Evolutionary conservation across 1,140 invertebrate species (phyloP).

Genomic region (Hyles euphorbiae): DNA sequence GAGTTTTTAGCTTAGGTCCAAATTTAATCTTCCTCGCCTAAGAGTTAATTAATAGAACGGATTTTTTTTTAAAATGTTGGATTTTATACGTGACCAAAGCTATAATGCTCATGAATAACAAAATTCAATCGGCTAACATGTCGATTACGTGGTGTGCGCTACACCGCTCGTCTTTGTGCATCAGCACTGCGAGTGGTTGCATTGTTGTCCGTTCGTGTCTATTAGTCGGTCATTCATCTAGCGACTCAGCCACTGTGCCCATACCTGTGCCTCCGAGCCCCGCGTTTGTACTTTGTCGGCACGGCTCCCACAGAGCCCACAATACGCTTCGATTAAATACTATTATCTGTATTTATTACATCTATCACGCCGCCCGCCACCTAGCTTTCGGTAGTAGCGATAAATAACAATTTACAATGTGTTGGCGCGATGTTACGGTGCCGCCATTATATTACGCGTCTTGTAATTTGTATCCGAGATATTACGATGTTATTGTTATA

Average conservation of each 20-base stretch:
- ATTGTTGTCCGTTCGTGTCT: constrained; percentile 30
- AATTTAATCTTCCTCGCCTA: neutral
- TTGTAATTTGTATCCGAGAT: too few species aligned
- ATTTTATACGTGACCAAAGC: too few species aligned
- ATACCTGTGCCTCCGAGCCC: too few species aligned
- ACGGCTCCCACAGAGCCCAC: constrained; percentile 26
- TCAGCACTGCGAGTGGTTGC: constrained; percentile 9
- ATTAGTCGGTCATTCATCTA: constrained; percentile 43
- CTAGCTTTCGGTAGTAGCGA: constrained; percentile 9
- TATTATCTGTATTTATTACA: constrained; percentile 49
- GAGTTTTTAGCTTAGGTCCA: neutral
- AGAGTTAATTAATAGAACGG: too few species aligned
- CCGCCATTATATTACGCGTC: too few species aligned
- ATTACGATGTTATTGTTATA: too few species aligned
- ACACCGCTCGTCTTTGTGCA: constrained; percentile 27
- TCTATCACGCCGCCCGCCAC: constrained; percentile 33
- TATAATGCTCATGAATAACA: too few species aligned
- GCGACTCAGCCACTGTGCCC: neutral
- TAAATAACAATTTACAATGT: constrained; percentile 7
- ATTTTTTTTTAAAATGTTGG: too few species aligned
- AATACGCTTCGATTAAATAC: constrained; percentile 44
- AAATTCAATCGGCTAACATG: too few species aligned
- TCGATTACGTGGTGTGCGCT: too few species aligned
- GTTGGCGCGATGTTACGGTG: too few species aligned
- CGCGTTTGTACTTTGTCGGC: constrained; percentile 17